Evolutionary conservation across 2,797 vertebrate species (phyloP), one percentile per base, ranked within the genome.

Genomic region (Sardinella longiceps): DNA sequence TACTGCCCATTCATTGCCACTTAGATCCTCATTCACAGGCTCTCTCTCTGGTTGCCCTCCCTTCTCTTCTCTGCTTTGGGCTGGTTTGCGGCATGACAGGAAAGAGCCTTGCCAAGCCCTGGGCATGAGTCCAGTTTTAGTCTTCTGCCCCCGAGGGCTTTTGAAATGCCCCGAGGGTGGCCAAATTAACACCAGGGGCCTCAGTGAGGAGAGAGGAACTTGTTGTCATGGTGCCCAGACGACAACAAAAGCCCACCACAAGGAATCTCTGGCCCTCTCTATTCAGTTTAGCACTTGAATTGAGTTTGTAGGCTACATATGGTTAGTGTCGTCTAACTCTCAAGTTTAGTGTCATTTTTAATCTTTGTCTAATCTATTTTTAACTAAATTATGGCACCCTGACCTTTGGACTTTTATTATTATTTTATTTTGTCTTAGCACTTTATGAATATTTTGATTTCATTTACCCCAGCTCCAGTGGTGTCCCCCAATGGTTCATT

Each of bases 61-160:
- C 30, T 39, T 81, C 39, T 33, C 4, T 28, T 39, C 3, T 23
- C 18, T 58, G 18, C 28, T 23, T 33, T 81, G 50, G 25, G 33
- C 15, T 58, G 33, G 39, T 48, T 88, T 86, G 86, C 90, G 91
- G 85, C 86, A 60, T 92, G 91, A 93, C 92, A 89, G 84, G 86
- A 92, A 93, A 91, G 90, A 88, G 84, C 33, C 28, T 53, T 39
- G 81, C 39, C 66, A 70, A 33, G 5, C 10, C 30, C 66, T 20
- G 33, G 66, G 66, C 28, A 81, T 89, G 90, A 90, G 90, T 92
- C 80, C 85, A 23, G 85, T 85, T 84, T 84, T 86, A 87, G 86
- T 84, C 82, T 82, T 25, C 89, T 90, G 86, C 30, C 28, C 63
- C 6, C 91, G 92, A 90, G 87, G 33, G 82, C 88, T 23, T 43